A percentile compares a stretch with the other conserved stretches of the same genome.
These are phyloP conservation scores for Oreortyx pictus DNA, from an alignment of 2,797 vertebrate genomes.

Conservation along the genomic window DNA sequence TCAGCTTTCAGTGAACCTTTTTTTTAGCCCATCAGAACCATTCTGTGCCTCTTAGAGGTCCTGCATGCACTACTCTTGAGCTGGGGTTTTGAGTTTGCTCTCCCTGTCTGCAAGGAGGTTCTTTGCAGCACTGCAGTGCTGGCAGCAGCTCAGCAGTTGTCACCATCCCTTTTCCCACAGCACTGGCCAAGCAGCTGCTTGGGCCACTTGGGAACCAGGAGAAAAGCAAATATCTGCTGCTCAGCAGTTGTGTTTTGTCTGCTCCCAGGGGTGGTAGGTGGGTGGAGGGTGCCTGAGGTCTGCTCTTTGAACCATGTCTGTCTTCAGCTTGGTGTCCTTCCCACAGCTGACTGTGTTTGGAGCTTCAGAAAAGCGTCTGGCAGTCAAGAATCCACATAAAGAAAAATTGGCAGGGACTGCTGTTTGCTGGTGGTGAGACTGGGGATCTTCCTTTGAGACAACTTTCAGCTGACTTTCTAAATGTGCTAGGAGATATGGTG, in stretches of 20 bases:
- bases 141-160: neutral
- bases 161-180: neutral
- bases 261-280: neutral
- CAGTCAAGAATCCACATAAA: neutral
- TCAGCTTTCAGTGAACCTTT: neutral
- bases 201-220: neutral
- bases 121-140: neutral
- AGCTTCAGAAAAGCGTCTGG: neutral
- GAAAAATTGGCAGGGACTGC: neutral
- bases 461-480: neutral
- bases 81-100: neutral
- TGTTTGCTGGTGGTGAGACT: neutral
- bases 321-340: neutral
- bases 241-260: neutral
- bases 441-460: neutral
- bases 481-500: neutral
- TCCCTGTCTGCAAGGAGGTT: neutral
- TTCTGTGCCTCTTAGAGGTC: neutral
- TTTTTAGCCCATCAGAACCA: neutral
- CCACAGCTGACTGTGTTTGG: neutral
- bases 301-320: neutral
- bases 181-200: neutral
- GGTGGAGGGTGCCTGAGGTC: neutral
- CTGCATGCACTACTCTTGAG: accelerated
- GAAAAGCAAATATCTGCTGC: neutral